Percentiles rank a stretch among this genome's conserved stretches.
Evolutionary conservation across 2,797 vertebrate genomes (phyloP).

Genomic region (Rhynchotus rufescens): DNA sequence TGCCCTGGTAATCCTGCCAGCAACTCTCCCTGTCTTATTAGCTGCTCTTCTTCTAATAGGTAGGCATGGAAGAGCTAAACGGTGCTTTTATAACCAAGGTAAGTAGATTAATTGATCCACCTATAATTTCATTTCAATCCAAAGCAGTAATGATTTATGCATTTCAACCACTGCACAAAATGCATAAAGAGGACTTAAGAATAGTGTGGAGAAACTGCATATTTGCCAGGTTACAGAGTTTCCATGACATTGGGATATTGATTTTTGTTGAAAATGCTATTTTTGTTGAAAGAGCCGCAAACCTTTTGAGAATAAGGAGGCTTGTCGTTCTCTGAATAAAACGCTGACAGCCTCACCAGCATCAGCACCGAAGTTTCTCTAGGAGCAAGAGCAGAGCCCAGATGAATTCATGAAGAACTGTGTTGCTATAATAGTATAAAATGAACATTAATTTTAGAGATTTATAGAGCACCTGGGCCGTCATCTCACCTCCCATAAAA

Average conservation of each 20-base stretch:
- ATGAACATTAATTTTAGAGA: constrained; percentile 31
- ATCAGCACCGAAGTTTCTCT: not conserved
- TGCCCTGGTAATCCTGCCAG: not conserved
- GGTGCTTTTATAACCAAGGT: not conserved
- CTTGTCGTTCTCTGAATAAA: not conserved
- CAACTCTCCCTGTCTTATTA: not conserved
- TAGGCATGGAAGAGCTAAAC: not conserved
- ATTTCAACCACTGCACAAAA: not conserved
- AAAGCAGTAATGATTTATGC: not conserved
- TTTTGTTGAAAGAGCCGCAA: not conserved
- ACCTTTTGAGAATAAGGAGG: not conserved
- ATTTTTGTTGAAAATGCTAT: constrained; percentile 17
- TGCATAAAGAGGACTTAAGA: not conserved
- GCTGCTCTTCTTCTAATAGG: not conserved
- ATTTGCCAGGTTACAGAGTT: constrained; percentile 8
- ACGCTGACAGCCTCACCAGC: not conserved
- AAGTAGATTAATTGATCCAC: not conserved
- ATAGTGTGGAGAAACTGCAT: not conserved
- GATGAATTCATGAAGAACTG: not conserved
- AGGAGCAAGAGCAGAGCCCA: not conserved
- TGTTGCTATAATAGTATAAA: not conserved
- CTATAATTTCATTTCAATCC: not conserved
- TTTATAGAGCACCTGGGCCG: not conserved
- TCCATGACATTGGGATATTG: not conserved
- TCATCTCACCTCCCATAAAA: not conserved